Evolutionary conservation across 1,140 invertebrate genomes (phyloP), one percentile per base, ranked within the genome.

Genomic region (Potamilus streckersoni): DNA sequence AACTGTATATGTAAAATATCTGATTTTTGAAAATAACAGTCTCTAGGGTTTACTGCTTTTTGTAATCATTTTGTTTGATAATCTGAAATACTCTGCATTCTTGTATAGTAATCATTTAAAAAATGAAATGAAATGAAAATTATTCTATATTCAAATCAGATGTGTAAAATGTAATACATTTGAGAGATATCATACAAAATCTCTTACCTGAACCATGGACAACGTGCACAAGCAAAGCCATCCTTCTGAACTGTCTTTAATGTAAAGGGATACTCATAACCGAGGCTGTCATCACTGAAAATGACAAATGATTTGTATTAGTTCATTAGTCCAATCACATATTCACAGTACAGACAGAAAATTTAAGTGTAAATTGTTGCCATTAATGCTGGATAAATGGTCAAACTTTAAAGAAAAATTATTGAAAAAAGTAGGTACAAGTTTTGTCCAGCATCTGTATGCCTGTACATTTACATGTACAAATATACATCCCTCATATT

Each of bases 261-360:
- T 65, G 93, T 93, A 89, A 97, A 97, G 55, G 95, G 95, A 90
- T 95, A 96, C 90, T 95, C 95, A 79, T 96, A 96, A 55, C 95
- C 95, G 61, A 96, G 91, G 83, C 94, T 96, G 91, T 96, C 95
- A 91, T 96, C 95, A 91, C 95, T 96, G 90, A 58, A 91, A 84
- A 70, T 72, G 68, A 67, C 38, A 49, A 49, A 49, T 8, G 0
- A 49, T 49, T 49, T 8, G 38, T 49, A 49, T 49, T 49, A 49
- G 6, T 49, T 49, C 38, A 49, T 11, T 11, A 49, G 38, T 49
- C 38, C 11, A 6, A 49, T 6, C 38, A 49, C 38, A 49, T 49
- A 49, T 49, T 49, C 38, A 49, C 38, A 49, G 38, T 49, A 6
- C 6, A 49, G 38, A 8, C 38, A 49, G 38, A 49, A 6, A 49